phyloP scores from a whole-genome alignment of 2,113 vertebrate species.

The Daphoenositta chrysoptera region DNA sequence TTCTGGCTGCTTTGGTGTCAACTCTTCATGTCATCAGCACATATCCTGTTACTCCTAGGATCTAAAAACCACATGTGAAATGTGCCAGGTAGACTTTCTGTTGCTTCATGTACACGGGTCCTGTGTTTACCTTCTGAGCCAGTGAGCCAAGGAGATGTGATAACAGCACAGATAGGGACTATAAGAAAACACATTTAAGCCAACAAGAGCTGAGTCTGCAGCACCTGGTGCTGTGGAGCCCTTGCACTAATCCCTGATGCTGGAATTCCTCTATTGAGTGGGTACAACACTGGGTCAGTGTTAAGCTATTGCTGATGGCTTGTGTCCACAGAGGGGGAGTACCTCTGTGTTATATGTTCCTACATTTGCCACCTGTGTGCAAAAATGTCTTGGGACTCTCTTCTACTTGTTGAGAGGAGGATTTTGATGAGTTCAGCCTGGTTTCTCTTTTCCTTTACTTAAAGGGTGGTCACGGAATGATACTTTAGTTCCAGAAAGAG shows the following conservation, averaged over 20 bases:
- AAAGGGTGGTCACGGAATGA: neutral
- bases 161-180: neutral
- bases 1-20: neutral
- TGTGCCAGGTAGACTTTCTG: neutral
- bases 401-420: neutral
- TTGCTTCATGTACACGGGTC: neutral
- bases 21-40: neutral
- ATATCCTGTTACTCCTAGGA: neutral
- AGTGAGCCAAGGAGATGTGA: neutral
- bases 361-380: neutral
- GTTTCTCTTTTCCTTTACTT: neutral
- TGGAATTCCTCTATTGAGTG: neutral
- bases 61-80: neutral
- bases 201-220: neutral
- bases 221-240: neutral
- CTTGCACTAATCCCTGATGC: neutral
- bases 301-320: neutral
- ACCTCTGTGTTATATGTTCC: neutral
- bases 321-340: neutral
- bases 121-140: neutral
- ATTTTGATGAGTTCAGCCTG: neutral
- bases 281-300: neutral
- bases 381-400: neutral
- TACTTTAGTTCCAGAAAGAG: neutral
- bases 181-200: neutral